A percentile compares a stretch with the other conserved stretches of the same genome.
These are phyloP conservation scores for Argyrosomus regius DNA, from an alignment of 2,797 vertebrate genomes.

Conservation along the genomic window DNA sequence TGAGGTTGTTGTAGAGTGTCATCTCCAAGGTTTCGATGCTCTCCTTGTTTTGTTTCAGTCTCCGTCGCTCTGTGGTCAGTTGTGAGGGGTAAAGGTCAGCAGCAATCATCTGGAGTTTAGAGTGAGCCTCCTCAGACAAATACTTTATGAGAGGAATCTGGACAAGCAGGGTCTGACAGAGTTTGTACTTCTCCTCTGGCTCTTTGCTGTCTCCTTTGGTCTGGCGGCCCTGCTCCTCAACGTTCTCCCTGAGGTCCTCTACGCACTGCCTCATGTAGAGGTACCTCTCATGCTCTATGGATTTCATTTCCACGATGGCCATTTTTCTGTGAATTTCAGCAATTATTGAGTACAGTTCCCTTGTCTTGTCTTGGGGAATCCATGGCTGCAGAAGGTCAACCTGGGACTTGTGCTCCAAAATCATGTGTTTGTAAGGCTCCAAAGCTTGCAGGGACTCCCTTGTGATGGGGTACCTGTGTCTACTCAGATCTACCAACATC, in stretches of 20 bases:
- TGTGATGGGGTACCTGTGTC: slow-evolving; percentile 79
- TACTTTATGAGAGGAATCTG: slow-evolving; percentile 75
- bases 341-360: slow-evolving; percentile 71
- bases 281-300: slow-evolving; percentile 81
- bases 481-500: slow-evolving; percentile 77
- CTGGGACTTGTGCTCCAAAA: slow-evolving; percentile 79
- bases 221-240: slow-evolving; percentile 79
- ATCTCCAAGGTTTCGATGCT: slow-evolving; percentile 65
- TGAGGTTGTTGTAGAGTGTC: slow-evolving; percentile 72
- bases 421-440: slow-evolving; percentile 74
- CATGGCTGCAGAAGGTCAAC: slow-evolving; percentile 76
- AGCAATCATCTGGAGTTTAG: slow-evolving; percentile 77
- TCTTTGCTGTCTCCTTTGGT: slow-evolving; percentile 67
- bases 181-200: slow-evolving; percentile 72
- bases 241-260: slow-evolving; percentile 77
- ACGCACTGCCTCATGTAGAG: slow-evolving; percentile 80
- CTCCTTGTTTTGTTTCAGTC: slow-evolving; percentile 74
- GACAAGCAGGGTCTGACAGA: slow-evolving; percentile 74
- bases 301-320: slow-evolving; percentile 71
- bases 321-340: slow-evolving; percentile 83
- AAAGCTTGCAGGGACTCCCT: slow-evolving; percentile 71
- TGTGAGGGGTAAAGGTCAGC: slow-evolving; percentile 82
- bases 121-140: slow-evolving; percentile 69
- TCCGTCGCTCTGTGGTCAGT: slow-evolving; percentile 69
- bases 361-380: slow-evolving; percentile 72